Evolutionary conservation across 2,888 invertebrate species (phyloP), one percentile per base, ranked within the genome.

Genomic region (Lithodes maja): DNA sequence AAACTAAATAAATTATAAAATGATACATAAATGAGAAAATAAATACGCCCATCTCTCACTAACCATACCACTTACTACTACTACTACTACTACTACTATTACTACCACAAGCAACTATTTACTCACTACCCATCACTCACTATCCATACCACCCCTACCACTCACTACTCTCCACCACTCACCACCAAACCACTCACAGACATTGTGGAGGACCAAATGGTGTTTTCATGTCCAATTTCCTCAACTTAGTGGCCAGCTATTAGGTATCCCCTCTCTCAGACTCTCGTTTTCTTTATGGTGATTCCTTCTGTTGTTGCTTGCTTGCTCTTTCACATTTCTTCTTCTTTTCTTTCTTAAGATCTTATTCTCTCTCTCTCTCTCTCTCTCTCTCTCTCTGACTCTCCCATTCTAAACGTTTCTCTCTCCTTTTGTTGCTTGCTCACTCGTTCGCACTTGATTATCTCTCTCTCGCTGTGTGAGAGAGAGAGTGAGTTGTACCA

Each of bases 341-440:
- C 50, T 49, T 33, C 33, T 33, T 53, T 50, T 49, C 78, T 9
- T 50, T 49, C 53, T n/a, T n/a, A 50, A 7, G 7, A 7, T n/a
- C 53, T 78, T 33, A 5, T 33, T 78, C 50, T 49, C 17, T 78
- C 78, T n/a, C 50, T 78, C 53, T n/a, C 50, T n/a, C 53, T n/a
- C 78, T 15, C 78, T 53, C 53, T 78, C 78, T 49, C 52, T 78
- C 78, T 78, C 78, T 78, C 78, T 53, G 49, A 33, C 78, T 78
- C 78, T 74, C 74, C n/a, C 74, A 17, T 33, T 74, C n/a, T n/a
- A 5, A 3, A 15, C 3, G 12, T 74, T 33, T 74, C 74, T n/a
- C n/a, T 74, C 74, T n/a, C 7, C 15, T 33, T 74, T n/a, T n/a
- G 3, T 74, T n/a, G 5, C 74, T 74, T n/a, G 5, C 74, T 74